A percentile compares a stretch with the other conserved stretches of the same genome.
These are phyloP conservation scores for Penaeus japonicus DNA, from an alignment of 1,140 invertebrate genomes.

Conservation along the genomic window DNA sequence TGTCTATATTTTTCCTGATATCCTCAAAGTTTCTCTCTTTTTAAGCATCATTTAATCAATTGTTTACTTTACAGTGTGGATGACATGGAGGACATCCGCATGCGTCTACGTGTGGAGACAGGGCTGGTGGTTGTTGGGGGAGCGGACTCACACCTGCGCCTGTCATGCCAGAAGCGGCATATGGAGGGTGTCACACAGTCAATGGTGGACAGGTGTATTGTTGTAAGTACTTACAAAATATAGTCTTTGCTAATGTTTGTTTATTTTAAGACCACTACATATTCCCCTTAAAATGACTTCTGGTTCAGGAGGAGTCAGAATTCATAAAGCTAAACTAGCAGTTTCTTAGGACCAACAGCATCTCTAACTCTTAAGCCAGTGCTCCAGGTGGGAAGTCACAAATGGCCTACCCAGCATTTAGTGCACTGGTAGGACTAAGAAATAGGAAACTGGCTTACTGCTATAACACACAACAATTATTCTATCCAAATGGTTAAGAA, in stretches of 20 bases:
- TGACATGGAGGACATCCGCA: conserved; percentile 77
- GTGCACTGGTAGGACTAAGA: too few species aligned
- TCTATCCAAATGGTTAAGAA: too few species aligned
- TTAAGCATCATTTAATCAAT: background rate
- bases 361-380: too few species aligned
- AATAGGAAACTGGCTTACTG: too few species aligned
- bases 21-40: background rate
- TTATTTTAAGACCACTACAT: background rate
- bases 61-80: conserved; percentile 68
- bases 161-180: conserved; percentile 76
- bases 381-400: too few species aligned
- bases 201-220: conserved; percentile 81
- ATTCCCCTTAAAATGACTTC: too few species aligned
- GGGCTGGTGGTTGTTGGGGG: conserved; percentile 82
- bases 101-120: conserved; percentile 73
- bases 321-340: too few species aligned
- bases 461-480: too few species aligned
- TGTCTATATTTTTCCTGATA: background rate
- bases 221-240: conserved; percentile 65
- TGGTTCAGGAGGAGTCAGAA: too few species aligned
- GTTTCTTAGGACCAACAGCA: too few species aligned
- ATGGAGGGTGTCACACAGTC: conserved; percentile 80
- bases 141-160: conserved; percentile 79
- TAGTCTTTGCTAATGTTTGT: background rate
- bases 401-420: too few species aligned